Evolutionary conservation across 1,140 invertebrate genomes (phyloP).

Genomic region (Bradynema listronoti): DNA sequence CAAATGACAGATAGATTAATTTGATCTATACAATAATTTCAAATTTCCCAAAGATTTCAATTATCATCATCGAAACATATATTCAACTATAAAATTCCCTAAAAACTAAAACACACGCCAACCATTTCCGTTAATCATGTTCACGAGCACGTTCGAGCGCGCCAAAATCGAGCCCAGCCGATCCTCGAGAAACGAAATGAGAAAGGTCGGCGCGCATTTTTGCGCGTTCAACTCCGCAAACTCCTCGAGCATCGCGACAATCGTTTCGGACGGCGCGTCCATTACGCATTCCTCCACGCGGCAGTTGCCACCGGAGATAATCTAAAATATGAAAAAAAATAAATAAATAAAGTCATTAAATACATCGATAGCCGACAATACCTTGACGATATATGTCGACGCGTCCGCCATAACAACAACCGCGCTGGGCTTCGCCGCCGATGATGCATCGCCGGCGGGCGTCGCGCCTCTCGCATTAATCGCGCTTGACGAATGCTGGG

Average conservation of each 20-base stretch:
- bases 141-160: conserved; percentile 23
- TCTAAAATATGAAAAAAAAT: conserved; percentile 19
- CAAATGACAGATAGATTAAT: too few relatives aligned
- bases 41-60: too few relatives aligned
- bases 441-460: neutral
- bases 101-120: too few relatives aligned
- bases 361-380: conserved; percentile 11
- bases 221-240: conserved; percentile 28
- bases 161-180: conserved; percentile 32
- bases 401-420: conserved; percentile 28
- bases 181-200: conserved; percentile 39
- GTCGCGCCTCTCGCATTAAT: neutral
- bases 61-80: too few relatives aligned
- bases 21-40: too few relatives aligned
- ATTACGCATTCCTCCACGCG: conserved; percentile 21
- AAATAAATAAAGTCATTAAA: conserved; percentile 6
- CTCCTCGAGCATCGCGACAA: conserved; percentile 39
- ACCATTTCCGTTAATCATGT: conserved; percentile 25
- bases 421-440: neutral
- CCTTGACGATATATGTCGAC: conserved; percentile 25
- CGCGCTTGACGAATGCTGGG: too few relatives aligned
- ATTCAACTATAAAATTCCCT: too few relatives aligned
- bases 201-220: conserved; percentile 29
- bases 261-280: conserved; percentile 33
- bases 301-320: conserved; percentile 22